A percentile compares a stretch with the other conserved stretches of the same genome.
Conservation (phyloP, 2,888 invertebrate genomes). For the Diaperis boleti region DNA sequence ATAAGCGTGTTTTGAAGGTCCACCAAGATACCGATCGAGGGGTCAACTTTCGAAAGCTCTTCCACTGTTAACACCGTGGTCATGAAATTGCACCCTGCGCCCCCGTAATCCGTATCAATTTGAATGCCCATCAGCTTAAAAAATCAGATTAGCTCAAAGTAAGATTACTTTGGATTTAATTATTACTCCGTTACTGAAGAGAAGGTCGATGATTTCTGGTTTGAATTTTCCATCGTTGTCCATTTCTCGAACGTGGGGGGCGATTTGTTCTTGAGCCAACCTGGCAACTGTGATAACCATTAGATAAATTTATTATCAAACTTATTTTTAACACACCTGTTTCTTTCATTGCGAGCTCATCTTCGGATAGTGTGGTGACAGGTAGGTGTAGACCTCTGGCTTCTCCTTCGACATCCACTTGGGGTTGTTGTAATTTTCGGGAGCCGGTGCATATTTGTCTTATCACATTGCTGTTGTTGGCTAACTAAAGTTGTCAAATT, state of each 20-base stretch:
- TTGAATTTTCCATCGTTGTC: slow-evolving; percentile 88
- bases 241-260: slow-evolving; percentile 93
- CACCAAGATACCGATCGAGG: slow-evolving; percentile 87
- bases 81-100: slow-evolving; percentile 91
- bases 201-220: slow-evolving; percentile 78
- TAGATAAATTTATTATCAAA: no score
- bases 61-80: slow-evolving; percentile 91
- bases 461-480: neutral
- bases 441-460: slow-evolving; percentile 3
- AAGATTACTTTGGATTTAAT: neutral
- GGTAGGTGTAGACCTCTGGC: slow-evolving; percentile 68
- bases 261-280: slow-evolving; percentile 88
- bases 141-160: slow-evolving; percentile 38
- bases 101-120: slow-evolving; percentile 88
- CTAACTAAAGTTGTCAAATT: no score
- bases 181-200: slow-evolving; percentile 93
- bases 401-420: neutral
- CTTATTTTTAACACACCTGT: slow-evolving; percentile 74
- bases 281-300: slow-evolving; percentile 90
- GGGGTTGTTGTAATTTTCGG: slow-evolving; percentile 14
- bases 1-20: slow-evolving; percentile 97
- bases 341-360: slow-evolving; percentile 92
- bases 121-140: slow-evolving; percentile 91
- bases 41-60: slow-evolving; percentile 93
- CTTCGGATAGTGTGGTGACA: slow-evolving; percentile 86